These are phyloP conservation scores for Pectinophora gossypiella DNA, from an alignment of 1,140 invertebrate species.

Conservation along the genomic window DNA sequence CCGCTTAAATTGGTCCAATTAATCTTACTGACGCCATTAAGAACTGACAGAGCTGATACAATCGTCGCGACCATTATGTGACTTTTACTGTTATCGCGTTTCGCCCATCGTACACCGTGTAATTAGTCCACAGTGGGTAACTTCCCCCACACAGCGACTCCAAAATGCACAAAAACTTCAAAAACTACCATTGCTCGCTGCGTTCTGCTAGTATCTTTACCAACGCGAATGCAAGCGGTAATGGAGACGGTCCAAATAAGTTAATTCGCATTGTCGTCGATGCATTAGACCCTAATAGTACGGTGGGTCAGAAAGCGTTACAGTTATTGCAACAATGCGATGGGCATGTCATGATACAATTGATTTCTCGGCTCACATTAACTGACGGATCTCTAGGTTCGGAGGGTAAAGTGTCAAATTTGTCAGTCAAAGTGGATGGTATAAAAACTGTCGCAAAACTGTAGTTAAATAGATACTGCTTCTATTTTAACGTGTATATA, in stretches of 20 bases:
- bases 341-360: slow-evolving; percentile 37
- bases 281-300: slow-evolving; percentile 14
- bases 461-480: too few relatives aligned
- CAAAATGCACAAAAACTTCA: background rate
- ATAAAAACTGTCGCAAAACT: too few relatives aligned
- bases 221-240: slow-evolving; percentile 13
- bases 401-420: too few relatives aligned
- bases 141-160: slow-evolving; percentile 19
- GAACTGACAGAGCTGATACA: slow-evolving; percentile 54
- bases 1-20: slow-evolving; percentile 13
- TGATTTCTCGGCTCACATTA: slow-evolving; percentile 36
- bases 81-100: slow-evolving; percentile 69
- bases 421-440: too few relatives aligned
- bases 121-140: slow-evolving; percentile 56
- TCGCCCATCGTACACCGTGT: slow-evolving; percentile 45
- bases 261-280: background rate
- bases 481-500: too few relatives aligned
- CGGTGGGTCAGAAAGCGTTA: slow-evolving; percentile 26
- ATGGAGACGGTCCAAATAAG: slow-evolving; percentile 13
- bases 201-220: background rate
- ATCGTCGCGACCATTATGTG: slow-evolving; percentile 46
- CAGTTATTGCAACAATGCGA: slow-evolving; percentile 38
- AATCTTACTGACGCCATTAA: slow-evolving; percentile 36
- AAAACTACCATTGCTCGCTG: background rate
- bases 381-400: too few relatives aligned